phyloP scores from a whole-genome alignment of 2,113 vertebrate genomes.

The Elaphurus davidianus region DNA sequence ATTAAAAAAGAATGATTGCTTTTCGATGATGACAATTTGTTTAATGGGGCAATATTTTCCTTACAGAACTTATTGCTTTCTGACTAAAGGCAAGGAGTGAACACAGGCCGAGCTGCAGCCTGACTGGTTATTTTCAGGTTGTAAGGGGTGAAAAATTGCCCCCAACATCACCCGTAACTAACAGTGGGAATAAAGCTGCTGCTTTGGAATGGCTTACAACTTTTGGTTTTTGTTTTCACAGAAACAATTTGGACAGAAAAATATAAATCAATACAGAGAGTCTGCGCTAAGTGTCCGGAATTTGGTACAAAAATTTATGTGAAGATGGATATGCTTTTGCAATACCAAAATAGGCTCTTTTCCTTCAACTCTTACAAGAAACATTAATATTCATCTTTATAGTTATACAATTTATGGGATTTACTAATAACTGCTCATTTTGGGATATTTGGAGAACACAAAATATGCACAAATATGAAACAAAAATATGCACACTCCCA shows the following conservation, averaged over 20 bases:
- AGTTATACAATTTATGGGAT: not conserved
- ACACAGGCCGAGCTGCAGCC: not conserved
- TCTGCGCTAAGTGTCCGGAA: not conserved
- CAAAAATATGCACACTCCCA: not conserved
- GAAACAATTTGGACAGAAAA: not conserved
- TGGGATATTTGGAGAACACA: not conserved
- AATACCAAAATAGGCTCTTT: not conserved
- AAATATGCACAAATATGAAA: not conserved
- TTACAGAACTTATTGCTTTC: slow-evolving; percentile 36
- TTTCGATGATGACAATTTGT: slow-evolving; percentile 60
- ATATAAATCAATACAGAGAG: not conserved
- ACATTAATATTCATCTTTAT: not conserved
- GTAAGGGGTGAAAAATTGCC: not conserved
- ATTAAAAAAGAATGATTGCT: slow-evolving; percentile 70
- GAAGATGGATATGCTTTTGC: not conserved
- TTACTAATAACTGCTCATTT: slow-evolving; percentile 13
- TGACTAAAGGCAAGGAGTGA: slow-evolving; percentile 36
- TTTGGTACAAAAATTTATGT: not conserved
- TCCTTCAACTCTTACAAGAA: not conserved
- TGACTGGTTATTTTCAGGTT: slow-evolving; percentile 16
- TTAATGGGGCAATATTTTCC: slow-evolving; percentile 62
- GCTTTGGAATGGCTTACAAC: not conserved
- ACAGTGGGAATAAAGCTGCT: not conserved
- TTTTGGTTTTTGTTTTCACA: not conserved
- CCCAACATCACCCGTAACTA: not conserved